Evolutionary conservation across 2,888 invertebrate genomes (phyloP).

Genomic region (Sipha maydis): DNA sequence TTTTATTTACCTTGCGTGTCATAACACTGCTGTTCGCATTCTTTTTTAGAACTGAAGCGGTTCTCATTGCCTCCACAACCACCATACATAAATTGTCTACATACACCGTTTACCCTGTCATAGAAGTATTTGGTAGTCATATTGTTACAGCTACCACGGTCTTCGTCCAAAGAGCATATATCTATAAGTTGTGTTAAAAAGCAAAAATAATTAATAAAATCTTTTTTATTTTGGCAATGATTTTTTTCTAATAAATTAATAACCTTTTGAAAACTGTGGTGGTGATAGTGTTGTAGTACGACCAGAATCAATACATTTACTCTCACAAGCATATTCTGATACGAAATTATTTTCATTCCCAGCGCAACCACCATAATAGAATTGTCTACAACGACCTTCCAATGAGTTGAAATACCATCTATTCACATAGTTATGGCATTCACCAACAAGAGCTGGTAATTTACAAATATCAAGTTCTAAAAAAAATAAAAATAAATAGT

Average conservation of each 20-base stretch:
- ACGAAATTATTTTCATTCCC: constrained; percentile 91
- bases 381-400: constrained; percentile 79
- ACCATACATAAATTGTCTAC: constrained; percentile 82
- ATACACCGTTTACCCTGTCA: constrained; percentile 74
- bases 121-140: constrained; percentile 75
- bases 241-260: too few relatives aligned
- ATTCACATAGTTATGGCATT: constrained; percentile 79
- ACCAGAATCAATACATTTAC: constrained; percentile 72
- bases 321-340: constrained; percentile 75
- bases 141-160: constrained; percentile 75
- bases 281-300: constrained; percentile 34
- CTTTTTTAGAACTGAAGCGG: constrained; percentile 81
- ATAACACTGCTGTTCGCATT: constrained; percentile 73
- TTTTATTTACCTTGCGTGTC: constrained; percentile 72
- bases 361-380: constrained; percentile 90
- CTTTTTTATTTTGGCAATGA: not conserved
- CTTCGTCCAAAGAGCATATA: constrained; percentile 76
- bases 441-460: constrained; percentile 80
- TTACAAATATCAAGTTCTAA: constrained; percentile 78
- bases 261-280: constrained; percentile 45
- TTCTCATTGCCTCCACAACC: constrained; percentile 90
- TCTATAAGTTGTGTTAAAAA: constrained; percentile 68
- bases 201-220: not conserved
- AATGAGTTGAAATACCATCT: constrained; percentile 87
- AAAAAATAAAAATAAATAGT: not conserved